Evolutionary conservation across 2,113 vertebrate species (phyloP).

Genomic region (Mobula hypostoma): DNA sequence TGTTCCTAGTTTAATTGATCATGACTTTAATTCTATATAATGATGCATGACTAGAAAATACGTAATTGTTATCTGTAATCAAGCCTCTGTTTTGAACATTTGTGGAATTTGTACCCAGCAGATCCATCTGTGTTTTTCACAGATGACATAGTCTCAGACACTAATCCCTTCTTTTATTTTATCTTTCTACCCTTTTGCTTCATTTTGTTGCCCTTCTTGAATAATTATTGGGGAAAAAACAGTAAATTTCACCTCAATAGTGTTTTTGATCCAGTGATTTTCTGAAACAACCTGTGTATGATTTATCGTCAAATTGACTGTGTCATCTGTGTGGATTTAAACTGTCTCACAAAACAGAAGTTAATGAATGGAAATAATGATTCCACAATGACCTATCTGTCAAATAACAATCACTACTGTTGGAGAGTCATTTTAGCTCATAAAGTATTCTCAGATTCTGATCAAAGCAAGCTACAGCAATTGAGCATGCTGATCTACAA

Average conservation of each 20-base stretch:
- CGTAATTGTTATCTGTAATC: background rate
- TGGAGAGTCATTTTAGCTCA: background rate
- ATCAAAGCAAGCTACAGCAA: background rate
- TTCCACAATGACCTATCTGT: background rate
- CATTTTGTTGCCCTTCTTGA: background rate
- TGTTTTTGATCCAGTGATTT: background rate
- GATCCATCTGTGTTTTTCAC: background rate
- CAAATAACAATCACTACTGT: background rate
- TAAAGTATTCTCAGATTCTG: background rate
- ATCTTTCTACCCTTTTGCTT: background rate
- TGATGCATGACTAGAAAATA: background rate
- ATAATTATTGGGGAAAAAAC: background rate
- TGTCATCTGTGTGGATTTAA: background rate
- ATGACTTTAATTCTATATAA: conserved; percentile 26
- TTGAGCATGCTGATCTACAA: background rate
- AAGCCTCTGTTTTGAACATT: conserved; percentile 7
- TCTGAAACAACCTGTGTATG: background rate
- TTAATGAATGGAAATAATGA: background rate
- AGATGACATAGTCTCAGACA: background rate
- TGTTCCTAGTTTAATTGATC: background rate
- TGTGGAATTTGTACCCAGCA: background rate
- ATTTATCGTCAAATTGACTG: background rate
- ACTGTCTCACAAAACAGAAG: too few species aligned
- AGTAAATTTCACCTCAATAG: background rate
- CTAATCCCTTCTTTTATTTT: background rate